Evolutionary conservation across 2,888 invertebrate genomes (phyloP).

Genomic region (Macropis europaea): DNA sequence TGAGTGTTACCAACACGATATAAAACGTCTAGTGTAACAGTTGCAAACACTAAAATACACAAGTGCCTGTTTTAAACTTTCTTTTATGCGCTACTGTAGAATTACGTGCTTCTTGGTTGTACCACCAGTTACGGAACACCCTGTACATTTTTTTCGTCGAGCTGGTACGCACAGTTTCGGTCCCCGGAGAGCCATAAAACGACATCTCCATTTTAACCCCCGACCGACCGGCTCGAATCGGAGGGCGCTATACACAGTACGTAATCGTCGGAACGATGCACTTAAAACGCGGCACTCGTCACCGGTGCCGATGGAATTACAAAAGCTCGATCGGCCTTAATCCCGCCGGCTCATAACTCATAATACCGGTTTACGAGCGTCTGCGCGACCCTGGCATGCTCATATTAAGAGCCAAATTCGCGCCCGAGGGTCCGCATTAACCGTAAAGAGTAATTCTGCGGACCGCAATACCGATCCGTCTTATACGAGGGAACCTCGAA

Average conservation of each 20-base stretch:
- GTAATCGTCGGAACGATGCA: conserved; percentile 61
- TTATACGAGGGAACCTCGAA: neutral
- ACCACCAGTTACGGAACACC: too few relatives aligned
- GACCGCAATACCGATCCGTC: conserved; percentile 32
- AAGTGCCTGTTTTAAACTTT: too few relatives aligned
- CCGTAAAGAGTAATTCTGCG: conserved; percentile 47
- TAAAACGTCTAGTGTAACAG: too few relatives aligned
- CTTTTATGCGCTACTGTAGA: too few relatives aligned
- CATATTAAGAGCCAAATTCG: conserved; percentile 56
- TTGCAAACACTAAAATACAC: too few relatives aligned
- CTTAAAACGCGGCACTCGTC: conserved; percentile 50
- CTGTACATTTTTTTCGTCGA: neutral
- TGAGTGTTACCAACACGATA: too few relatives aligned
- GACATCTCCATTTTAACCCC: conserved; percentile 41
- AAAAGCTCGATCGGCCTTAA: conserved; percentile 68
- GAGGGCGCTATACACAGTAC: conserved; percentile 44
- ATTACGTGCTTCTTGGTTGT: too few relatives aligned
- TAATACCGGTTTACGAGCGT: conserved; percentile 72
- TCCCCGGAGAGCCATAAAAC: conserved; percentile 29
- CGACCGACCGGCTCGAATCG: conserved; percentile 24
- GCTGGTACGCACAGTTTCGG: neutral
- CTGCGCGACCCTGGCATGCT: conserved; percentile 39
- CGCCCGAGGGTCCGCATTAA: conserved; percentile 41
- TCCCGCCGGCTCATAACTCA: conserved; percentile 70
- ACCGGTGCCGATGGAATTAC: conserved; percentile 67